Base-by-base conservation (phyloP, 2,113 vertebrate genomes). In the Ammodytes marinus region DNA sequence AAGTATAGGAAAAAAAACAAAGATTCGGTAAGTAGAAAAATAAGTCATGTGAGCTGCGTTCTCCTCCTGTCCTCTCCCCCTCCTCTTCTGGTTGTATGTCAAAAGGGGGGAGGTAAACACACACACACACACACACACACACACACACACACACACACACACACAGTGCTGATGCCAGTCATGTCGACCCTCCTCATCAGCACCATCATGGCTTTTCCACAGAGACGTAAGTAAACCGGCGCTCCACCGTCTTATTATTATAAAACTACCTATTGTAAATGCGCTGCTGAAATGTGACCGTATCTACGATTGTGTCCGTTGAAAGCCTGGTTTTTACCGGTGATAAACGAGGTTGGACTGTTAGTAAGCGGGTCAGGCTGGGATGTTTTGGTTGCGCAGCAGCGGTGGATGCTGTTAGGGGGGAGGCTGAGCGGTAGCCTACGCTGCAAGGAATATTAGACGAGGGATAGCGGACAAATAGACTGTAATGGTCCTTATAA, bases 161-260 rank as follows among this genome's bases (percentile, higher is more conserved):
- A 68, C 75, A 64, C 72, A 42, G 19, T 79, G 77, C 87, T 86
- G 87, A 83, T 89, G 80, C 89, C 69, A 88, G 72, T 84, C 85
- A 89, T 88, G 87, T 82, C 81, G 85, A 91, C 83, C 83, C 69
- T 86, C 69, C 75, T 86, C 83, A 89, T 74, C 83, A 86, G 49
- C 64, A 65, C 46, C 70, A 68, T 27, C 72, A 58, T 14, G 71
- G 64, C 64, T 79, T 53, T 58, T 77, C 70, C 53, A 39, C 79
- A 53, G 9, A 84, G 46, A 58, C 64, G 89, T 91, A 59, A 91
- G 89, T 84, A 76, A 68, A 9, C 43, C 69, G 4, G 46, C 27
- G 27, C 42, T 17, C 14, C 69, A 7, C 46, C 46, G 1, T 35
- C 64, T 4, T 5, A n/a, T 45, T 2, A 27, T 3, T 19, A 0